phyloP scores from a whole-genome alignment of 2,888 invertebrate species.

The Stenurella melanura region DNA sequence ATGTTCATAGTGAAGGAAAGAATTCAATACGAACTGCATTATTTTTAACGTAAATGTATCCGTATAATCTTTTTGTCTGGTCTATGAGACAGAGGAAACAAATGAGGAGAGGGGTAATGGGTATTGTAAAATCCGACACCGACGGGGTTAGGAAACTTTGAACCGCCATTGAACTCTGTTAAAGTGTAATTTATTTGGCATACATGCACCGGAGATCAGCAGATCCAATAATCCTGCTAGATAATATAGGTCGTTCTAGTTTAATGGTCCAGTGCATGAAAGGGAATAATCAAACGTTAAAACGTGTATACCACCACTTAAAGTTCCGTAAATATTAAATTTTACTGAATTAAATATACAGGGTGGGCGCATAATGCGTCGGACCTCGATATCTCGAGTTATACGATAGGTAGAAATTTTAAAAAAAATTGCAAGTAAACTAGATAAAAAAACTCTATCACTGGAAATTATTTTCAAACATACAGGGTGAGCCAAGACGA shows the following conservation, averaged over 20 bases:
- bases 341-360: too few relatives aligned
- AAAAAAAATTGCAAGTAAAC: too few relatives aligned
- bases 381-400: too few relatives aligned
- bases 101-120: neutral
- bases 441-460: too few relatives aligned
- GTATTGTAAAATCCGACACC: neutral
- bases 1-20: too few relatives aligned
- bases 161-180: neutral
- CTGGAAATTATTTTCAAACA: too few relatives aligned
- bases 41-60: neutral
- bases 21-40: too few relatives aligned
- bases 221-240: constrained; percentile 13
- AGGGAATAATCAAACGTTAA: neutral
- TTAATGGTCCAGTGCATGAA: neutral
- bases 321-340: too few relatives aligned
- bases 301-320: neutral
- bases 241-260: neutral
- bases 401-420: too few relatives aligned
- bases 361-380: too few relatives aligned
- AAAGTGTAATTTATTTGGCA: neutral
- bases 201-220: neutral
- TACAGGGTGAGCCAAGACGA: too few relatives aligned
- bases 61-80: neutral
- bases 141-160: neutral
- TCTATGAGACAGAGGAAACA: neutral